phyloP scores from a whole-genome alignment of 2,888 invertebrate species.

The Dermolepida albohirtum region DNA sequence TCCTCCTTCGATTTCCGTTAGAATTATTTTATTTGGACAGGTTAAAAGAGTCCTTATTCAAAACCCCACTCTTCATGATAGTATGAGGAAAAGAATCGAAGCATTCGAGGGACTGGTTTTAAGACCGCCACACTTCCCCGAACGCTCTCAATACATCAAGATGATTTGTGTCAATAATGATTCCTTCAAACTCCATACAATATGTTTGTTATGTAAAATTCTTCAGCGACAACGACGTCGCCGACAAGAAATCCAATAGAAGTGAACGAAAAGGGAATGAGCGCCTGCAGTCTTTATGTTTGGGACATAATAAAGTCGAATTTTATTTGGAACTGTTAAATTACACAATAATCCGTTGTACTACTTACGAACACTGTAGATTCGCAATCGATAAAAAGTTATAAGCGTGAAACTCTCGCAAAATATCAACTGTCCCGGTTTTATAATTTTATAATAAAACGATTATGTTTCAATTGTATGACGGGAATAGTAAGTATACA shows the following conservation, averaged over 20 bases:
- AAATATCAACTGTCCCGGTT: constrained; percentile 3
- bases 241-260: constrained; percentile 1
- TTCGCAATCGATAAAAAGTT: not conserved
- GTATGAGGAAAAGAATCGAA: constrained; percentile 7
- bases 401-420: not conserved
- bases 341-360: not conserved
- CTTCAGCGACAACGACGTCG: constrained; percentile 5
- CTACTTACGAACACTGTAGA: not conserved
- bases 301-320: constrained; percentile 14
- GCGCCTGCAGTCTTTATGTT: not conserved
- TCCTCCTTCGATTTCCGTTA: constrained; percentile 10
- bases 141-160: constrained; percentile 33
- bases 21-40: constrained; percentile 32
- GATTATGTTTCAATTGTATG: constrained; percentile 1
- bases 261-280: not conserved
- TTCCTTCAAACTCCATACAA: constrained; percentile 25
- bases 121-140: constrained; percentile 23
- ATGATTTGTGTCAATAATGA: constrained; percentile 34
- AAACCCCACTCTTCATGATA: constrained; percentile 2
- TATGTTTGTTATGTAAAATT: constrained; percentile 36
- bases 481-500: constrained; percentile 9
- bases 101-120: constrained; percentile 12
- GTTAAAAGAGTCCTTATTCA: constrained; percentile 28
- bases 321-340: not conserved
- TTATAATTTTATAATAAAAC: constrained; percentile 6